Percentiles rank a stretch among this genome's conserved stretches.
phyloP scores from a whole-genome alignment of 2,797 vertebrate species.

The Propithecus deckenii region DNA sequence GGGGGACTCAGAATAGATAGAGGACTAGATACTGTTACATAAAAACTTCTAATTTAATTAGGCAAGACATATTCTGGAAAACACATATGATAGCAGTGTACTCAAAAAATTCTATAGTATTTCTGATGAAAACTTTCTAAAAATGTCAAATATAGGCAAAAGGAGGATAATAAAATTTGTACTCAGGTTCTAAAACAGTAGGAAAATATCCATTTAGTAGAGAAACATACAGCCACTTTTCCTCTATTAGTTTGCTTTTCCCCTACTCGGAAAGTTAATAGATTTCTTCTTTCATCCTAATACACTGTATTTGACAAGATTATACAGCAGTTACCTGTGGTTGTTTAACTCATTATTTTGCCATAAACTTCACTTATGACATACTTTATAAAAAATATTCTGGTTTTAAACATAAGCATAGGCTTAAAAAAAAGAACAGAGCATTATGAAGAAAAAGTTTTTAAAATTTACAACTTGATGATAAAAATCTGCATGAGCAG shows the following conservation, averaged over 20 bases:
- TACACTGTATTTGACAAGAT: background rate
- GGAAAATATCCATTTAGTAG: background rate
- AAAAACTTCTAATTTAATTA: conserved; percentile 48
- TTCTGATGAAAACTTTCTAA: conserved; percentile 34
- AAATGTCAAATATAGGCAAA: background rate
- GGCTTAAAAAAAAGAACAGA: background rate
- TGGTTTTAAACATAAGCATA: background rate
- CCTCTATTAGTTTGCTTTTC: background rate
- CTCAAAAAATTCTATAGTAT: background rate
- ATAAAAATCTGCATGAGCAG: conserved; percentile 40
- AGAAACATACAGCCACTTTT: background rate
- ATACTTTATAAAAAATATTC: background rate
- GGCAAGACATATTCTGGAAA: conserved; percentile 21
- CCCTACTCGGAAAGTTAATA: background rate
- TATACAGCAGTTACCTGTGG: background rate
- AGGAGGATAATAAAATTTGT: conserved; percentile 6
- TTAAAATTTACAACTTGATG: conserved; percentile 21
- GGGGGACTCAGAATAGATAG: background rate
- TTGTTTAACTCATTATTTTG: conserved; percentile 48
- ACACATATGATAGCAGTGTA: background rate
- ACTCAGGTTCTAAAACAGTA: background rate
- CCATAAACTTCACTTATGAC: background rate
- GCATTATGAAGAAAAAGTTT: background rate
- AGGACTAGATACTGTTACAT: background rate
- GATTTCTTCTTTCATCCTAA: background rate